Conservation (phyloP, 2,888 invertebrate genomes). For the Polylopha cassiicola region DNA sequence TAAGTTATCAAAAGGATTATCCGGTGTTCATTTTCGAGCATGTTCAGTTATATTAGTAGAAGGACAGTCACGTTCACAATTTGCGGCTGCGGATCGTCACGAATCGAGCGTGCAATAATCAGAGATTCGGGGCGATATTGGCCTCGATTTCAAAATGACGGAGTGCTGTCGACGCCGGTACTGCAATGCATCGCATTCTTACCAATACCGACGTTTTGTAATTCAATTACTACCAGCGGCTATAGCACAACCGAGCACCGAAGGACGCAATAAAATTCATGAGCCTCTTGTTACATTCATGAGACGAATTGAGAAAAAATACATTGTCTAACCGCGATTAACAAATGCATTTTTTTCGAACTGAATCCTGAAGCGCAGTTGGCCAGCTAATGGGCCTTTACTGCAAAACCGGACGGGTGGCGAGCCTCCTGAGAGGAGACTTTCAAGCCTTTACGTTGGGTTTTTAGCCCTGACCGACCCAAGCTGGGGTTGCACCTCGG, state of each 20-base stretch:
- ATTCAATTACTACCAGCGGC: slow-evolving; percentile 46
- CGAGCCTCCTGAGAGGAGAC: no score
- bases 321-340: slow-evolving; percentile 37
- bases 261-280: slow-evolving; percentile 48
- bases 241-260: slow-evolving; percentile 33
- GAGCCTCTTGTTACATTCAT: slow-evolving; percentile 50
- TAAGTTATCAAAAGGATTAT: no score
- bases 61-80: slow-evolving; percentile 51
- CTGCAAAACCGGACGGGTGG: no score
- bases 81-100: slow-evolving; percentile 53
- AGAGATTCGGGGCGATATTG: slow-evolving; percentile 43
- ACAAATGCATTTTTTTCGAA: slow-evolving; percentile 38
- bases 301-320: slow-evolving; percentile 43
- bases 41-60: slow-evolving; percentile 39
- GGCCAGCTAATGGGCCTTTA: no score
- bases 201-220: slow-evolving; percentile 36
- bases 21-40: slow-evolving; percentile 24
- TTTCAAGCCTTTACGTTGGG: no score
- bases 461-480: no score
- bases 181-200: slow-evolving; percentile 15
- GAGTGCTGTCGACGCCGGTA: slow-evolving; percentile 24
- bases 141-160: slow-evolving; percentile 34
- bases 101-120: slow-evolving; percentile 48
- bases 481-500: no score
- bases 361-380: no score